A percentile compares a stretch with the other conserved stretches of the same genome.
Conservation (phyloP, 2,888 invertebrate species). For the Patella ulyssiponensis region DNA sequence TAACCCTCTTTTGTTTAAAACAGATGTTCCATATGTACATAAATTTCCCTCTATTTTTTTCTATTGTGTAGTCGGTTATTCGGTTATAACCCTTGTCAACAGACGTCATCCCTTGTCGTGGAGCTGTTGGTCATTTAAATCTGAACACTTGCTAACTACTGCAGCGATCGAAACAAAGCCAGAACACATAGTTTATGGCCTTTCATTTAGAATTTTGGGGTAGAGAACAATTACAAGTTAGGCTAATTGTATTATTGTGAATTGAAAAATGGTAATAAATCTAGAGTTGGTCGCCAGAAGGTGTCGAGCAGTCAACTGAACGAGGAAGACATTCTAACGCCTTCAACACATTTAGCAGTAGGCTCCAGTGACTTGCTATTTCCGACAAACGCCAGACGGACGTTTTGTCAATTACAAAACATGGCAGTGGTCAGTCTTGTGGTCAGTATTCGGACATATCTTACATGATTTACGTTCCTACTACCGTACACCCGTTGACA, state of each 20-base stretch:
- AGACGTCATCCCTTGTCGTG: not conserved
- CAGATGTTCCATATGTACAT: too few relatives aligned
- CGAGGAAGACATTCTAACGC: not conserved
- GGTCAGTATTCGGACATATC: constrained; percentile 10
- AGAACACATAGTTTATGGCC: constrained; percentile 3
- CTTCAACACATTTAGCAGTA: constrained; percentile 6
- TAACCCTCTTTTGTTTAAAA: too few relatives aligned
- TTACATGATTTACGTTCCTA: constrained; percentile 10
- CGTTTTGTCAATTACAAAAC: constrained; percentile 5
- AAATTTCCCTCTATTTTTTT: too few relatives aligned
- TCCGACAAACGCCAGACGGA: constrained; percentile 9
- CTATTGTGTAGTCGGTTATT: too few relatives aligned
- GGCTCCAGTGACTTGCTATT: constrained; percentile 3
- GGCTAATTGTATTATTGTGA: constrained; percentile 9
- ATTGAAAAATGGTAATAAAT: constrained; percentile 9
- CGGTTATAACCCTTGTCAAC: not conserved
- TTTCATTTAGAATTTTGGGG: not conserved
- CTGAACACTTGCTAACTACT: not conserved
- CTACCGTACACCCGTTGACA: not conserved
- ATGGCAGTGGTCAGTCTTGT: constrained; percentile 1
- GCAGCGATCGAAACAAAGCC: not conserved
- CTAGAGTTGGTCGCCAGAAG: constrained; percentile 1
- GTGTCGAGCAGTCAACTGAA: not conserved
- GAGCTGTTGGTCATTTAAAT: not conserved
- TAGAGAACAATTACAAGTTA: not conserved